These are phyloP conservation scores for Alces alces DNA, from an alignment of 2,113 vertebrate genomes.

Conservation along the genomic window DNA sequence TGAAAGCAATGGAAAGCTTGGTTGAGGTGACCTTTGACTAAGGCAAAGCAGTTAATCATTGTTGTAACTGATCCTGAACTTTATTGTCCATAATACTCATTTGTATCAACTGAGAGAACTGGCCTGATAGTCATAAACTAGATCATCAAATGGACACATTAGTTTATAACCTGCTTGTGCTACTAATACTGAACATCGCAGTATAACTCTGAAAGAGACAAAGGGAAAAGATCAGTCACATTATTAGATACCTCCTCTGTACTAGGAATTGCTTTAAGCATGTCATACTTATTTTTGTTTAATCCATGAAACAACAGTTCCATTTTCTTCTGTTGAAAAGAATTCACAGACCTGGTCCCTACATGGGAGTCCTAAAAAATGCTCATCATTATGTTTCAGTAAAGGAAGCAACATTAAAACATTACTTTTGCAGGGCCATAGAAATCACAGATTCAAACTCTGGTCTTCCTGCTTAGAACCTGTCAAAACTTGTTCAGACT, in stretches of 20 bases:
- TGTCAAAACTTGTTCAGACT: background rate
- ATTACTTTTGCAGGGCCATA: background rate
- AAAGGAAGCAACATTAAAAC: background rate
- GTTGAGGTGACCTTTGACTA: background rate
- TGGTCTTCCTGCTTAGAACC: background rate
- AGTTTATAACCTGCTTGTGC: background rate
- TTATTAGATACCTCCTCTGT: background rate
- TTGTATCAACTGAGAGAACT: constrained; percentile 1
- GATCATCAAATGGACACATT: background rate
- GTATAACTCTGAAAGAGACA: background rate
- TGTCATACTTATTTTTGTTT: background rate
- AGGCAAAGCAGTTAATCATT: background rate
- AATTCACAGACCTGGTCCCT: background rate
- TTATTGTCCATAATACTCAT: background rate
- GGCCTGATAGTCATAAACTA: background rate
- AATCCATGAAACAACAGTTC: background rate
- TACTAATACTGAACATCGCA: too few relatives aligned
- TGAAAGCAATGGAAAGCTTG: background rate
- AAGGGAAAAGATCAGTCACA: background rate
- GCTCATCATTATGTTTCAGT: background rate
- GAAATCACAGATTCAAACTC: background rate
- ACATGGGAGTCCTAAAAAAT: background rate
- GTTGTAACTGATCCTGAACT: background rate
- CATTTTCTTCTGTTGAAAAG: background rate
- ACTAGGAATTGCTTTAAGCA: background rate